Conservation (phyloP, 2,888 invertebrate species). For the Drosophila neonasuta region DNA sequence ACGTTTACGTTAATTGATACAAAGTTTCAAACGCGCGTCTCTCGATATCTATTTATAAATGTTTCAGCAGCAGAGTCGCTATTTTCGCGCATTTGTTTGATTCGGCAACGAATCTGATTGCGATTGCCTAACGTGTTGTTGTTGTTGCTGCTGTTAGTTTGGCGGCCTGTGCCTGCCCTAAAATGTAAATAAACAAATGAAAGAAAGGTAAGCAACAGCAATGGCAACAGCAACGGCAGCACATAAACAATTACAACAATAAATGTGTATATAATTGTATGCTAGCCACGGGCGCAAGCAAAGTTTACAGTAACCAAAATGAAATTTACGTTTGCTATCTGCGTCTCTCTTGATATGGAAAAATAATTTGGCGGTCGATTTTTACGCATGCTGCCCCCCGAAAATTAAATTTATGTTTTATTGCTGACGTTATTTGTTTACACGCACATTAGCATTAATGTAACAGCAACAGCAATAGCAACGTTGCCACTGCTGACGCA, state of each 20-base stretch:
- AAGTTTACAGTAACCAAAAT: conserved; percentile 66
- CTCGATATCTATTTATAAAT: conserved; percentile 53
- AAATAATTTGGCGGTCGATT: conserved; percentile 72
- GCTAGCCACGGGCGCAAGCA: conserved; percentile 52
- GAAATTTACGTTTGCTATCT: conserved; percentile 45
- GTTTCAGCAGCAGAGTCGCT: conserved; percentile 52
- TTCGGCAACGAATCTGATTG: conserved; percentile 58
- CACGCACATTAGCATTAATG: conserved; percentile 73
- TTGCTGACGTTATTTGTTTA: conserved; percentile 75
- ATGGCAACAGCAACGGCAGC: conserved; percentile 43
- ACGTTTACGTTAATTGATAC: conserved; percentile 71
- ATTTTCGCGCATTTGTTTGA: conserved; percentile 73
- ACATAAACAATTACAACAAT: conserved; percentile 71
- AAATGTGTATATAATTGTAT: conserved; percentile 66
- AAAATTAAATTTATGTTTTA: conserved; percentile 74
- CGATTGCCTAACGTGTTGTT: conserved; percentile 59
- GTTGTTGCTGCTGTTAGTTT: conserved; percentile 36
- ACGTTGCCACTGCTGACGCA: conserved; percentile 59
- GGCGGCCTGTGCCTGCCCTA: conserved; percentile 65
- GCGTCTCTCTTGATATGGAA: conserved; percentile 31
- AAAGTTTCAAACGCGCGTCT: conserved; percentile 65
- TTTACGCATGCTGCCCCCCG: conserved; percentile 64
- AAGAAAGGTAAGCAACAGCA: conserved; percentile 46
- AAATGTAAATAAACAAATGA: conserved; percentile 74
- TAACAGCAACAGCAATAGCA: conserved; percentile 47